These are phyloP conservation scores for Anguilla rostrata DNA, from an alignment of 2,113 vertebrate genomes.

Conservation along the genomic window DNA sequence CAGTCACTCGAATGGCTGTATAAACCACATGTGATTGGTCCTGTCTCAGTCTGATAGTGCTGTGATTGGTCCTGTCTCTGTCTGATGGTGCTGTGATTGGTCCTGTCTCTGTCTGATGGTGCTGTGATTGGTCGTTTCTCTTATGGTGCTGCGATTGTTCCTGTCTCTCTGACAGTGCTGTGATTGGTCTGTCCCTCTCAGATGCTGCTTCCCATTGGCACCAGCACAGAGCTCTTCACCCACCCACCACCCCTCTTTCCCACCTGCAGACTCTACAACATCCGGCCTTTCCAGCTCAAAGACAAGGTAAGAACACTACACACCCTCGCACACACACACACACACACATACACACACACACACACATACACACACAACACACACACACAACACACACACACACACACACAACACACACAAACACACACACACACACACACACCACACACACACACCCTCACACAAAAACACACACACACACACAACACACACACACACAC, in stretches of 20 bases:
- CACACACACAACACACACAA: too few species aligned
- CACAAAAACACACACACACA: not conserved
- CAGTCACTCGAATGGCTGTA: too few species aligned
- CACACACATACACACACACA: not conserved
- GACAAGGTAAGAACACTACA: slow-evolving; percentile 72
- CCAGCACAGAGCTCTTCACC: slow-evolving; percentile 77
- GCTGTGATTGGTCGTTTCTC: not conserved
- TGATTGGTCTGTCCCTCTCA: slow-evolving; percentile 45
- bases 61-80: not conserved
- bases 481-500: not conserved
- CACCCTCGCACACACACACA: too few species aligned
- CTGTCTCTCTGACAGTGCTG: slow-evolving; percentile 14
- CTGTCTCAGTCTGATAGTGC: too few species aligned
- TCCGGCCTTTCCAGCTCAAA: slow-evolving; percentile 74
- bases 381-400: not conserved
- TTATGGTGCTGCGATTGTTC: slow-evolving; percentile 18
- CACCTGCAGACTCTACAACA: slow-evolving; percentile 71
- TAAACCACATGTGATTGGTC: too few species aligned
- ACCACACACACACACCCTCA: not conserved
- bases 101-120: too few species aligned
- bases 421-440: too few species aligned
- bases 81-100: slow-evolving; percentile 24
- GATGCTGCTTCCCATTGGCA: slow-evolving; percentile 79
- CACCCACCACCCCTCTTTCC: slow-evolving; percentile 84
- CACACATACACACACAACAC: too few species aligned